Conservation (phyloP, 2,797 vertebrate genomes). For the Rhinoraja longicauda region DNA sequence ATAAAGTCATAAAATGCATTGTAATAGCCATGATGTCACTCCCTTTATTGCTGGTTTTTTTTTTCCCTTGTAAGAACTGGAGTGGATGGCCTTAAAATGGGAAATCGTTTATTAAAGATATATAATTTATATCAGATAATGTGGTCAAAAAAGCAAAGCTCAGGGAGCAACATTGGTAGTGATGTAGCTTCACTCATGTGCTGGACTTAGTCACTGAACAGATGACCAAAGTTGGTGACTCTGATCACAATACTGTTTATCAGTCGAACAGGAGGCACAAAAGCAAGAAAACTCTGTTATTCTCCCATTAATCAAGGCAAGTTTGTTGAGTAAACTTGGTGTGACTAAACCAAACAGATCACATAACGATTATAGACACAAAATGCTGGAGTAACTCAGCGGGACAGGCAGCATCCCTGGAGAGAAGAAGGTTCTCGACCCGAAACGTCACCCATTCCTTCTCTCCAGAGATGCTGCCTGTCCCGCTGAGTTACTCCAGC, state of each 20-base stretch:
- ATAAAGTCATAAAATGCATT: neutral
- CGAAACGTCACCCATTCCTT: too few species aligned
- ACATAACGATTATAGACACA: neutral
- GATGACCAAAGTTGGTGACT: too few species aligned
- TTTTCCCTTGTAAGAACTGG: neutral
- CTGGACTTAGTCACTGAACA: conserved; percentile 24
- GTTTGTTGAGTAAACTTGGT: neutral
- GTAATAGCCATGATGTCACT: neutral
- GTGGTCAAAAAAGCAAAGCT: neutral
- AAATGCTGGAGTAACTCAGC: neutral
- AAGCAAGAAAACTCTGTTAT: conserved; percentile 41
- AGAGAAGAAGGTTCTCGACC: too few species aligned
- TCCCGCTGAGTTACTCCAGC: too few species aligned
- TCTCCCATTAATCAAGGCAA: conserved; percentile 50
- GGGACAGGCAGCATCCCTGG: too few species aligned
- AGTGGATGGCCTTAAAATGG: neutral
- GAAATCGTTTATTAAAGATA: neutral
- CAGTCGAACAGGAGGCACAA: conserved; percentile 49
- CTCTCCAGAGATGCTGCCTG: too few species aligned
- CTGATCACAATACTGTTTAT: conserved; percentile 41
- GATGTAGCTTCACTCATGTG: neutral
- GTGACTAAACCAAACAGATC: neutral
- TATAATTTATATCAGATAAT: neutral
- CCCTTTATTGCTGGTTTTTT: neutral
- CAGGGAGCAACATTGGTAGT: neutral